Conservation (phyloP, 2,888 invertebrate species). For the Dichetophora obliterata region DNA sequence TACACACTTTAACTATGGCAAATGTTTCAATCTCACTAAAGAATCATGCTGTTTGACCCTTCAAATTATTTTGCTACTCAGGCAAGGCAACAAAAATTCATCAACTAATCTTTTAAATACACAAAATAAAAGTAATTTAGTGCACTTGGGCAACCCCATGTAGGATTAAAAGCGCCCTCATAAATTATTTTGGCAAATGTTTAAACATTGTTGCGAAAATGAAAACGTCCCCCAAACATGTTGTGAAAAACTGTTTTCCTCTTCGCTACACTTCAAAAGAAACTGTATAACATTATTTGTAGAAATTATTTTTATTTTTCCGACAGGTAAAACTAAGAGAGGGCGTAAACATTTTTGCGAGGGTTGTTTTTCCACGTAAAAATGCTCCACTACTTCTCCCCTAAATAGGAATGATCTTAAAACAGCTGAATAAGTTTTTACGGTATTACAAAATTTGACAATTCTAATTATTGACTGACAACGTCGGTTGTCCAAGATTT, state of each 20-base stretch:
- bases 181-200: background rate
- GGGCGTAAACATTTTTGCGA: background rate
- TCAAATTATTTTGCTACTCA: too few species aligned
- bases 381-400: background rate
- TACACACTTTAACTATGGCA: too few species aligned
- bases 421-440: background rate
- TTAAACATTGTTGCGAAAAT: background rate
- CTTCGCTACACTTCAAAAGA: conserved; percentile 12
- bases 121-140: background rate
- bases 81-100: too few species aligned
- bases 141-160: background rate
- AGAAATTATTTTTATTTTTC: background rate
- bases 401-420: background rate
- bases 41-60: too few species aligned
- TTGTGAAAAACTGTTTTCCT: background rate
- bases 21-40: too few species aligned
- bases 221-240: background rate
- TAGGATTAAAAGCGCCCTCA: background rate
- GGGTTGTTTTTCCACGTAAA: background rate
- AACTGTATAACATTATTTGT: background rate
- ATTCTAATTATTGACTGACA: background rate
- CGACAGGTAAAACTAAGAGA: background rate
- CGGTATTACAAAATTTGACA: background rate
- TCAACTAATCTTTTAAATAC: background rate
- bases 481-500: background rate